These are phyloP conservation scores for Caenorhabditis virilis DNA, from an alignment of 2,888 invertebrate genomes.

Conservation along the genomic window DNA sequence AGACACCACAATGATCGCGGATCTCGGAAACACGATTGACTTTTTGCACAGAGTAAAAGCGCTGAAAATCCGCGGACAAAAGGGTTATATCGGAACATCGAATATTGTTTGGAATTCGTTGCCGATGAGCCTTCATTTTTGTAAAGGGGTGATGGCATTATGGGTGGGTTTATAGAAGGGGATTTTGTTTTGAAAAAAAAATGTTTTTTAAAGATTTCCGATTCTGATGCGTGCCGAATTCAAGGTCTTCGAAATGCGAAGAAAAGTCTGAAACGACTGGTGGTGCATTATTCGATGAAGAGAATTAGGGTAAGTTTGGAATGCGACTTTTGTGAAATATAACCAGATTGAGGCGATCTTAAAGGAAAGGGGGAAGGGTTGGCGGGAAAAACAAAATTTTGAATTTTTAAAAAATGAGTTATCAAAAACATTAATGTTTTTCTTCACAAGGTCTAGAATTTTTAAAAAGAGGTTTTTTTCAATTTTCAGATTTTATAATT, in stretches of 20 bases:
- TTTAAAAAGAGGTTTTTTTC: too few relatives aligned
- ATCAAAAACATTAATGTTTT: too few relatives aligned
- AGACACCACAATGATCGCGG: slow-evolving; percentile 80
- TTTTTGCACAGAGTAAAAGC: slow-evolving; percentile 77
- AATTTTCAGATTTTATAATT: too few relatives aligned
- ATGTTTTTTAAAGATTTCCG: slow-evolving; percentile 69
- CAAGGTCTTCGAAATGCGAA: slow-evolving; percentile 71
- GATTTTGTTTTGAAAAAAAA: background rate
- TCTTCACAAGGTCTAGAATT: too few relatives aligned
- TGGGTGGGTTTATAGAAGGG: slow-evolving; percentile 67
- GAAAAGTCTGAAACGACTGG: slow-evolving; percentile 76
- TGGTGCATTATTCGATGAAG: slow-evolving; percentile 77
- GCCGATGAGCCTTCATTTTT: slow-evolving; percentile 81
- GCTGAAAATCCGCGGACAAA: slow-evolving; percentile 73
- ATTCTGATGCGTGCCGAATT: slow-evolving; percentile 67
- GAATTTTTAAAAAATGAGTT: too few relatives aligned
- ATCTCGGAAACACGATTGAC: slow-evolving; percentile 88
- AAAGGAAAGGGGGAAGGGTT: background rate
- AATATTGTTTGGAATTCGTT: slow-evolving; percentile 83
- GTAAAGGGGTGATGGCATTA: slow-evolving; percentile 79
- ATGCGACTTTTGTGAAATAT: too few relatives aligned
- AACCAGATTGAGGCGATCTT: too few relatives aligned
- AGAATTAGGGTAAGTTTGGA: slow-evolving; percentile 39
- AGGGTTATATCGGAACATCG: slow-evolving; percentile 78
- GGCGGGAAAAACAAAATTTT: background rate